Conservation (phyloP, 1,140 invertebrate species). For the Oreohelix idahoensis region DNA sequence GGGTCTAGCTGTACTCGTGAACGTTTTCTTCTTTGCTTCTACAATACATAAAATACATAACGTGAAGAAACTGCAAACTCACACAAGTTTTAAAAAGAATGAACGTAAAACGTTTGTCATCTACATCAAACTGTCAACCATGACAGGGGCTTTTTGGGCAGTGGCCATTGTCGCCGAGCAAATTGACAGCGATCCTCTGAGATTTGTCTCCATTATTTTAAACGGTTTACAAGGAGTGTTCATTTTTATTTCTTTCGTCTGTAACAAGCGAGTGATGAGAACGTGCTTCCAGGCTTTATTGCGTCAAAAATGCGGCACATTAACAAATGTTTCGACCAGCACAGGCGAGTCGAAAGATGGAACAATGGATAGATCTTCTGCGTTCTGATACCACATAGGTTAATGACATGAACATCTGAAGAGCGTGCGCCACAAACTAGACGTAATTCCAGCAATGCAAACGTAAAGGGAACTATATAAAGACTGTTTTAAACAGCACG, state of each 20-base stretch:
- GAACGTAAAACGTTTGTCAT: slow-evolving; percentile 46
- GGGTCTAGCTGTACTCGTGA: slow-evolving; percentile 47
- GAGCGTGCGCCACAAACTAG: too few relatives aligned
- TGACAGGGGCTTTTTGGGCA: slow-evolving; percentile 55
- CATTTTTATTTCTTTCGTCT: slow-evolving; percentile 78
- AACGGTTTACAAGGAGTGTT: slow-evolving; percentile 78
- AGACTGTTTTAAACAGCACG: too few relatives aligned
- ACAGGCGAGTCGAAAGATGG: not conserved
- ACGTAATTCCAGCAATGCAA: too few relatives aligned
- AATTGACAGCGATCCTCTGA: slow-evolving; percentile 55
- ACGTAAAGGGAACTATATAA: too few relatives aligned
- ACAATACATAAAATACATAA: slow-evolving; percentile 44
- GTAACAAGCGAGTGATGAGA: slow-evolving; percentile 59
- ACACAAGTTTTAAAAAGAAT: slow-evolving; percentile 35
- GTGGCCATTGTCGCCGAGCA: slow-evolving; percentile 46
- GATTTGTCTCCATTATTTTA: slow-evolving; percentile 76
- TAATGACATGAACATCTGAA: too few relatives aligned
- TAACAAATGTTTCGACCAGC: not conserved
- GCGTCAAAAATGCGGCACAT: not conserved
- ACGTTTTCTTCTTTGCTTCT: slow-evolving; percentile 51
- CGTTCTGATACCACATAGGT: too few relatives aligned
- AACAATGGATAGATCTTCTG: not conserved
- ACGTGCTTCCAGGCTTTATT: slow-evolving; percentile 30
- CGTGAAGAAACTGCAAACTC: slow-evolving; percentile 15
- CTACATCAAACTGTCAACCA: slow-evolving; percentile 53